Percentiles rank a stretch among this genome's conserved stretches.
Evolutionary conservation across 2,888 invertebrate species (phyloP).

Genomic region (Drosophila differens): DNA sequence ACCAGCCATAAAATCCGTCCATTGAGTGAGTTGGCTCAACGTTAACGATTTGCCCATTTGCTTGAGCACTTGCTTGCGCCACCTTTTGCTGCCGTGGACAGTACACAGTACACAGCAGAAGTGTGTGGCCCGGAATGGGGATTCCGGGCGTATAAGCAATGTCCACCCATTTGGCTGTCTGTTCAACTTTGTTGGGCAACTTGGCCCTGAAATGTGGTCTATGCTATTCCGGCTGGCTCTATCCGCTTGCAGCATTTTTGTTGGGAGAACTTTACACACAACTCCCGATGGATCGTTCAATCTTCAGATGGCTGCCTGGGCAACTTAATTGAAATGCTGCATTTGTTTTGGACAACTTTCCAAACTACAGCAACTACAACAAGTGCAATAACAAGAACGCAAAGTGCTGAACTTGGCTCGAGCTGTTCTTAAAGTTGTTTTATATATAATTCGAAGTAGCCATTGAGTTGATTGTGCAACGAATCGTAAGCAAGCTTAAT

Average conservation of each 20-base stretch:
- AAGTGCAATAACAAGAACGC: constrained; percentile 2
- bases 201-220: constrained; percentile 34
- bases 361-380: constrained; percentile 11
- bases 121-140: neutral
- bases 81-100: constrained; percentile 45
- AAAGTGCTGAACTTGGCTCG: constrained; percentile 38
- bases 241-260: constrained; percentile 44
- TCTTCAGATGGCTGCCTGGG: constrained; percentile 53
- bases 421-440: constrained; percentile 40
- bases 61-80: constrained; percentile 68
- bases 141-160: constrained; percentile 58
- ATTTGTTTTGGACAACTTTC: constrained; percentile 58
- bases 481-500: constrained; percentile 13
- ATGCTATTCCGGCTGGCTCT: constrained; percentile 27
- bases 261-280: constrained; percentile 28
- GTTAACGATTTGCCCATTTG: constrained; percentile 76
- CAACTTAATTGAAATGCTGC: constrained; percentile 73
- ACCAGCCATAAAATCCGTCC: constrained; percentile 54
- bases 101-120: neutral
- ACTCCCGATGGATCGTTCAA: constrained; percentile 65
- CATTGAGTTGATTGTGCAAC: constrained; percentile 45
- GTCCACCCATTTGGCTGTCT: constrained; percentile 48
- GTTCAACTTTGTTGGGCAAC: constrained; percentile 56
- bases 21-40: constrained; percentile 58
- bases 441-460: constrained; percentile 26